These are phyloP conservation scores for Torymus texanus DNA, from an alignment of 2,888 invertebrate genomes.

Conservation along the genomic window DNA sequence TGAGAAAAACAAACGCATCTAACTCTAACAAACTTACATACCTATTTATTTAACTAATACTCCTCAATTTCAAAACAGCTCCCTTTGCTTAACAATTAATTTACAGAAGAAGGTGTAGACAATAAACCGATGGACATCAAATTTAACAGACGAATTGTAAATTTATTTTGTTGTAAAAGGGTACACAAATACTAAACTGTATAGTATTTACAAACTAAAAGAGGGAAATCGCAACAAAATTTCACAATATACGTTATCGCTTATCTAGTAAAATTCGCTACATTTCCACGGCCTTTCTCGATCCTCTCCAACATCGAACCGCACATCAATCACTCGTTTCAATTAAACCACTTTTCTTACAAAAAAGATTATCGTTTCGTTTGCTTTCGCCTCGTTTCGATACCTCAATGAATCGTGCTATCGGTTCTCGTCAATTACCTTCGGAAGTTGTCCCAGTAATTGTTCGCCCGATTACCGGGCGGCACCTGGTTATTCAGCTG, in stretches of 20 bases:
- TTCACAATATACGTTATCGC: not conserved
- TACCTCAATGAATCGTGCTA: too few species aligned
- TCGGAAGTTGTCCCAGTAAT: conserved; percentile 95
- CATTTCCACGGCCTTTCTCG: too few species aligned
- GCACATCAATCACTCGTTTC: too few species aligned
- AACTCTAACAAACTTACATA: conserved; percentile 38
- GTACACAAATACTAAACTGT: conserved; percentile 41
- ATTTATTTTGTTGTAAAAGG: conserved; percentile 34
- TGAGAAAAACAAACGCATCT: not conserved
- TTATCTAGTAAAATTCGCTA: too few species aligned
- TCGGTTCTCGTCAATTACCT: conserved; percentile 79
- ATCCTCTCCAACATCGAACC: too few species aligned
- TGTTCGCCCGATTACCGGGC: conserved; percentile 92
- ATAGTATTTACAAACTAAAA: conserved; percentile 37
- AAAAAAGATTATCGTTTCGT: too few species aligned
- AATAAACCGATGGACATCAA: conserved; percentile 25
- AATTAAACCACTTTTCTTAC: too few species aligned
- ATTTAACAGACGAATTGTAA: conserved; percentile 8
- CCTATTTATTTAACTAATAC: conserved; percentile 45
- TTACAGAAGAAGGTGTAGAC: not conserved
- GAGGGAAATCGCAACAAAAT: conserved; percentile 18
- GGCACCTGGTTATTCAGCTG: conserved; percentile 91
- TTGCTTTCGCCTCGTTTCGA: too few species aligned
- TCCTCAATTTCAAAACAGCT: conserved; percentile 12
- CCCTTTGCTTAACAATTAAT: conserved; percentile 15